Base-by-base conservation (phyloP, 1,140 invertebrate species). In the Nixonia krombeini region DNA sequence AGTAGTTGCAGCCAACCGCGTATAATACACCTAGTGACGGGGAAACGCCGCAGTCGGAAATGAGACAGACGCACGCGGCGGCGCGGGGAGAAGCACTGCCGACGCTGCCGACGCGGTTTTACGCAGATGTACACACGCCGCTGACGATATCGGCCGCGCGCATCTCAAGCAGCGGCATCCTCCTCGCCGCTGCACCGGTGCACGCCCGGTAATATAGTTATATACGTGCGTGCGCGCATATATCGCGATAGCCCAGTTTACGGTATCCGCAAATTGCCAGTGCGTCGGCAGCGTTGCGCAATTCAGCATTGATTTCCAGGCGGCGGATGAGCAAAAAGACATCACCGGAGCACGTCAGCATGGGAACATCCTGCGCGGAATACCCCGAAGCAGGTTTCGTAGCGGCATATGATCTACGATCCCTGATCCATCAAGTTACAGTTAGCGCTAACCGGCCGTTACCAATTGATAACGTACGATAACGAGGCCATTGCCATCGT, bases 371-470 rank as follows among this genome's bases (percentile, higher is more conserved):
- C 71, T 74, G 73, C 42, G 47, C 23, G 37, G 55, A 53, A 67
- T 79, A 56, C 61, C 57, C 69, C 23, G 33, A 49, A 73, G 75
- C 75, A 46, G 70, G 55, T 73, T 70, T 68, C 51, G 66, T 55
- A 59, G 64, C 72, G 65, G 40, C 53, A 47, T 61, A 70, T 74
- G 76, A 81, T 80, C 71, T 74, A 73, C 65, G 71, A 72, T 73
- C 64, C 50, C 71, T 70, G 58, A 78, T 76, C 74, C 73, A 80
- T 80, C 72, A 74, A 74, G 76, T 79, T 80, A 81, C 77, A 79
- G 79, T 80, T 79, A 80, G 55, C 44, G 67, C 51, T 67, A 73
- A 63, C 70, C 70, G 73, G 72, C 73, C 70, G 70, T 77, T 74
- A 72, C 72, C 73, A 74, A 79, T 79, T 71, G 76, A 79, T 79